Evolutionary conservation across 2,113 vertebrate species (phyloP).

Genomic region (Nansenia antarctica): DNA sequence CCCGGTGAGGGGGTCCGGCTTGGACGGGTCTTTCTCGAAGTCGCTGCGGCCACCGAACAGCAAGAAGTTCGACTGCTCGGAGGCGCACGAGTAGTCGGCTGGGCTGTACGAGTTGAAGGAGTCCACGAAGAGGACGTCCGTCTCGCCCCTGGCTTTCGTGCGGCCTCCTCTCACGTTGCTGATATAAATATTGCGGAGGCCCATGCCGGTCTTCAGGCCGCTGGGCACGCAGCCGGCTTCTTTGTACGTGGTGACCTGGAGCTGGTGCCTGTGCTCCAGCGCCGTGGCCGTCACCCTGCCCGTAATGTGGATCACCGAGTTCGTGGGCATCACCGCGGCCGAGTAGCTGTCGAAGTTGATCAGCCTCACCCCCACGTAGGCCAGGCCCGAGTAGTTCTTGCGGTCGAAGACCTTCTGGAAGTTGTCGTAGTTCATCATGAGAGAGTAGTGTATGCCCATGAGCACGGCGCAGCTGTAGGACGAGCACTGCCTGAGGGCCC

Average conservation of each 20-base stretch:
- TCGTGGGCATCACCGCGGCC: background rate
- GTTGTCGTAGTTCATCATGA: background rate
- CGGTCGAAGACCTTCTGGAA: background rate
- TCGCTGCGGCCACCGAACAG: background rate
- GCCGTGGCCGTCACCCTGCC: background rate
- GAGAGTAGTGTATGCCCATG: conserved; percentile 3
- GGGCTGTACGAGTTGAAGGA: background rate
- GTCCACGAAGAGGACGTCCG: background rate
- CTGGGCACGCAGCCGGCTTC: background rate
- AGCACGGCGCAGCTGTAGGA: conserved; percentile 2
- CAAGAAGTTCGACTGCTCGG: background rate
- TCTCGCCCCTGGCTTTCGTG: background rate
- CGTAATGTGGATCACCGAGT: background rate
- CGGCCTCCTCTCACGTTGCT: conserved; percentile 2
- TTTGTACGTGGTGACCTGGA: background rate
- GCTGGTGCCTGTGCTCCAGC: background rate
- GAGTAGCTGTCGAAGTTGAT: background rate
- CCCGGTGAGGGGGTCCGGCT: background rate
- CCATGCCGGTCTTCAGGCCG: conserved; percentile 1
- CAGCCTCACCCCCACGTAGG: background rate
- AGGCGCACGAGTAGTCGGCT: background rate
- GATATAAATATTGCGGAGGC: background rate
- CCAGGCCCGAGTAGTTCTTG: background rate
- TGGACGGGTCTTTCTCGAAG: background rate
- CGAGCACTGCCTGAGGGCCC: background rate